Conservation (phyloP, 2,888 invertebrate genomes). For the Noctua fimbriata region DNA sequence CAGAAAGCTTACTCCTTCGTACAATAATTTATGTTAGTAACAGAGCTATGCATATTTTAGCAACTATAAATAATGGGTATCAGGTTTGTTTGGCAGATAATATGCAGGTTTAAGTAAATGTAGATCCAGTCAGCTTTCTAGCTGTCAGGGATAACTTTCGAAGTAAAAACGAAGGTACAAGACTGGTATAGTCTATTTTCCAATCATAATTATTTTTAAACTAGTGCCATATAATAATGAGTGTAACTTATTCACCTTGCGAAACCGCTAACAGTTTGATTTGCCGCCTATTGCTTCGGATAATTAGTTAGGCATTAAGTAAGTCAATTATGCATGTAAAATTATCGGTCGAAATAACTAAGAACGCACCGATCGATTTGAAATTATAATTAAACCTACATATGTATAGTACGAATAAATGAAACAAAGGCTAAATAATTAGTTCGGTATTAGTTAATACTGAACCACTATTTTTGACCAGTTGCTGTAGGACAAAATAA, state of each 20-base stretch:
- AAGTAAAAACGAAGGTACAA: background rate
- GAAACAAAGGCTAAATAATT: conserved; percentile 2
- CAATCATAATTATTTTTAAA: background rate
- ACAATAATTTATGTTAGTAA: background rate
- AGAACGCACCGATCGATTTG: conserved; percentile 27
- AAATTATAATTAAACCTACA: conserved; percentile 23
- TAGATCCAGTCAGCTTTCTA: conserved; percentile 32
- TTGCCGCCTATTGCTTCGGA: conserved; percentile 38
- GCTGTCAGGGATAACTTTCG: background rate
- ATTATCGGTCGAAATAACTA: conserved; percentile 20
- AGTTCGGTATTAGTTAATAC: background rate
- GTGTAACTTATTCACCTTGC: conserved; percentile 35
- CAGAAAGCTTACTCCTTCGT: conserved; percentile 16
- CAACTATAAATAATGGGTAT: conserved; percentile 30
- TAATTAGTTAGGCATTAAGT: conserved; percentile 42
- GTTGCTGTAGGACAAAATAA: background rate
- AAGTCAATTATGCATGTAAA: conserved; percentile 39
- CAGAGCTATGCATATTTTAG: conserved; percentile 21
- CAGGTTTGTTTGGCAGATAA: conserved; percentile 16
- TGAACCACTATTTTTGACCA: background rate
- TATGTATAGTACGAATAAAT: conserved; percentile 1
- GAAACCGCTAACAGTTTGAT: conserved; percentile 35
- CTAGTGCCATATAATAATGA: conserved; percentile 6
- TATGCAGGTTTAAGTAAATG: conserved; percentile 20
- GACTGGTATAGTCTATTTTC: background rate